Evolutionary conservation across 2,113 vertebrate species (phyloP).

Genomic region (Otolemur garnettii): DNA sequence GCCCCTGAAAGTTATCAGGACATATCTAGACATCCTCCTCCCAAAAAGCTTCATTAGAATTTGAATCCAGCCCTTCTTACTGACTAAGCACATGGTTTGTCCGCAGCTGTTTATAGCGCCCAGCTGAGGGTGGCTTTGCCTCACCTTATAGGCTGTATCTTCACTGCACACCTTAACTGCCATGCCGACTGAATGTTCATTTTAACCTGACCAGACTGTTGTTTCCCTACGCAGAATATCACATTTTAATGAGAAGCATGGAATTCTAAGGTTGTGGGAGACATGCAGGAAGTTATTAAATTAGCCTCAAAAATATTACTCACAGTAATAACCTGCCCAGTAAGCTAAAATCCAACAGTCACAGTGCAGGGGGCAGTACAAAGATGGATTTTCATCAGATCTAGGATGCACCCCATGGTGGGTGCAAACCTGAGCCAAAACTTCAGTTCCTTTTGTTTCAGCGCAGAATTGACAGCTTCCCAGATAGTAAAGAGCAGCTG

Average conservation of each 20-base stretch:
- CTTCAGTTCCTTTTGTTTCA: not conserved
- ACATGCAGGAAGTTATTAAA: not conserved
- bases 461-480: not conserved
- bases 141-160: not conserved
- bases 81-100: not conserved
- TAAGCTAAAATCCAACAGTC: not conserved
- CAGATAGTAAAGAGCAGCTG: not conserved
- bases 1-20: not conserved
- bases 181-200: not conserved
- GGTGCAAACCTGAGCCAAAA: not conserved
- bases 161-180: not conserved
- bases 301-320: not conserved
- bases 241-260: not conserved
- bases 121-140: not conserved
- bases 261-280: not conserved
- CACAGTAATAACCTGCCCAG: not conserved
- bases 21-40: not conserved
- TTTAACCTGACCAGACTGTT: not conserved
- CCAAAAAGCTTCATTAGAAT: not conserved
- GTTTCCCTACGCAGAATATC: not conserved
- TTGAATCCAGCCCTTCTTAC: not conserved
- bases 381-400: not conserved
- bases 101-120: not conserved
- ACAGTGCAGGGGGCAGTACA: not conserved
- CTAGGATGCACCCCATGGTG: not conserved